A percentile compares a stretch with the other conserved stretches of the same genome.
These are phyloP conservation scores for Hoplostethus atlanticus DNA, from an alignment of 2,797 vertebrate genomes.

Conservation along the genomic window DNA sequence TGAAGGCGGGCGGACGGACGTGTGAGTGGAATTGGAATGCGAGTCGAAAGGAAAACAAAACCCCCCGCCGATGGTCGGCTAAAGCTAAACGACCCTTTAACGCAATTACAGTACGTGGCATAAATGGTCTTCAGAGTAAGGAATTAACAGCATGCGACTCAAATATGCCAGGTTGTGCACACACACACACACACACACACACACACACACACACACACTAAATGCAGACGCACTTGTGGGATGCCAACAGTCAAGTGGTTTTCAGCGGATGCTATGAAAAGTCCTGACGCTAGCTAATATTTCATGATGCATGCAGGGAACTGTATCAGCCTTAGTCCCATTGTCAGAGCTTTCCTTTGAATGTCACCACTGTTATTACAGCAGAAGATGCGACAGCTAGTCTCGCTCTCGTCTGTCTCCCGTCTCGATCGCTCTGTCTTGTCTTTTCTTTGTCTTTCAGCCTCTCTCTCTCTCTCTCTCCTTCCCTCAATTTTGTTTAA, in stretches of 20 bases:
- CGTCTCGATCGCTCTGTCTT: conserved; percentile 10
- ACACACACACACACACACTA: conserved; percentile 21
- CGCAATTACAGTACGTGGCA: conserved; percentile 18
- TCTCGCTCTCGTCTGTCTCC: conserved; percentile 29
- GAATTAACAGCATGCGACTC: conserved; percentile 59
- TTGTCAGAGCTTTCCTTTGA: conserved; percentile 75
- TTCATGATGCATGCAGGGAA: conserved; percentile 77
- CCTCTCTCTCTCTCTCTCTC: conserved; percentile 6
- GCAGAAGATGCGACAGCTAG: conserved; percentile 74
- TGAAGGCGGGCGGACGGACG: conserved; percentile 33
- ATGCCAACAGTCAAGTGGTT: conserved; percentile 82
- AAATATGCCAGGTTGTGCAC: conserved; percentile 77
- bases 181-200: conserved; percentile 5
- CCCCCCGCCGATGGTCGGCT: neutral
- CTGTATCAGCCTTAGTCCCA: conserved; percentile 75
- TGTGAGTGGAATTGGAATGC: conserved; percentile 56
- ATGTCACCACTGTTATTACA: conserved; percentile 81
- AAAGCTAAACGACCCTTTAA: neutral
- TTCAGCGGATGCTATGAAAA: conserved; percentile 79
- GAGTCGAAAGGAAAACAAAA: conserved; percentile 53
- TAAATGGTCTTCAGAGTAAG: conserved; percentile 18
- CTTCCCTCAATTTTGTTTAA: conserved; percentile 67
- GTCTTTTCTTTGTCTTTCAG: neutral
- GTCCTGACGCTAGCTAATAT: conserved; percentile 84
- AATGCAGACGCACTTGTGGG: conserved; percentile 60